Evolutionary conservation across 2,888 invertebrate genomes (phyloP).

Genomic region (Sinohyriopsis cumingii): DNA sequence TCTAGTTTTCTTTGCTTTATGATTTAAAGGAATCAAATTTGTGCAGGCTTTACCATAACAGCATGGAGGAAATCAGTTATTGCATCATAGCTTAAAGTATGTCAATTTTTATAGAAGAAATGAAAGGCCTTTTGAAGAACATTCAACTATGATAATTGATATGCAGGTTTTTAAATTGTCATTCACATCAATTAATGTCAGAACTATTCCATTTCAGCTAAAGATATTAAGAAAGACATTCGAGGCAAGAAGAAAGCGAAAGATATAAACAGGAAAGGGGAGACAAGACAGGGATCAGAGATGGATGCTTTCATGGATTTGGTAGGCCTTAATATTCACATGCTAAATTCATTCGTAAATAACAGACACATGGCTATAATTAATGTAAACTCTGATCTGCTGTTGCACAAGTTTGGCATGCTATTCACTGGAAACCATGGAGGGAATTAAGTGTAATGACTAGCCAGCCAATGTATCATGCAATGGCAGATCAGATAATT

Average conservation of each 20-base stretch:
- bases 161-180: background rate
- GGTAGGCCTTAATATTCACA: slow-evolving; percentile 2
- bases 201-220: slow-evolving; percentile 1
- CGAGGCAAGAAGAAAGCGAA: slow-evolving; percentile 42
- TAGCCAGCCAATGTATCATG: too few species aligned
- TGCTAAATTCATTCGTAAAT: background rate
- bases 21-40: too few species aligned
- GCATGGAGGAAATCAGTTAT: background rate
- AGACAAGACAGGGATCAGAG: slow-evolving; percentile 54
- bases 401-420: too few species aligned
- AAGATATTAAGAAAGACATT: slow-evolving; percentile 30
- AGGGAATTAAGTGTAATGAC: too few species aligned
- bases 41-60: too few species aligned
- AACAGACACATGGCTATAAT: too few species aligned
- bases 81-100: too few species aligned
- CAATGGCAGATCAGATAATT: too few species aligned
- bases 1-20: too few species aligned
- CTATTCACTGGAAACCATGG: too few species aligned
- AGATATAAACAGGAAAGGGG: slow-evolving; percentile 59
- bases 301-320: slow-evolving; percentile 62
- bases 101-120: background rate
- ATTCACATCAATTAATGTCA: background rate
- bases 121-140: background rate
- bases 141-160: background rate
- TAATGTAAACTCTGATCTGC: too few species aligned